A percentile compares a stretch with the other conserved stretches of the same genome.
These are phyloP conservation scores for Brachionus sp. DNA, from an alignment of 1,140 invertebrate species.

Conservation along the genomic window DNA sequence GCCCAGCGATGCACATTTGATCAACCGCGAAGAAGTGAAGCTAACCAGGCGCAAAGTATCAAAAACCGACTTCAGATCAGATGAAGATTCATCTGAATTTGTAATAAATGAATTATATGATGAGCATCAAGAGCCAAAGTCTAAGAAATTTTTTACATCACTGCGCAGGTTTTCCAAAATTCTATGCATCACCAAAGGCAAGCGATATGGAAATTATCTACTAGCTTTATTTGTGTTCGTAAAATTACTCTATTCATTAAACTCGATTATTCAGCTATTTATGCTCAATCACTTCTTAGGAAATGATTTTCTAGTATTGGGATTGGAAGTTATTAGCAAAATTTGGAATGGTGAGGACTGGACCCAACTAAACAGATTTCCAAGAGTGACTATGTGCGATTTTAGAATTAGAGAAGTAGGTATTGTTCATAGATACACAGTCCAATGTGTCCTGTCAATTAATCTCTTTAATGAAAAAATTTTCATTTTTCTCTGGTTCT, in stretches of 20 bases:
- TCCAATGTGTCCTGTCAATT: constrained; percentile 40
- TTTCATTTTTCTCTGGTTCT: constrained; percentile 45
- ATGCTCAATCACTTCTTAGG: constrained; percentile 62
- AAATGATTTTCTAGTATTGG: constrained; percentile 60
- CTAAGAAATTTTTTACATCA: background rate
- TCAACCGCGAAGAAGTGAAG: background rate
- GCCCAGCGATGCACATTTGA: background rate
- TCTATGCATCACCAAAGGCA: constrained; percentile 50
- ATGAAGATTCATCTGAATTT: background rate
- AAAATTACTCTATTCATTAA: constrained; percentile 61
- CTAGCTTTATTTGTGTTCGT: constrained; percentile 60
- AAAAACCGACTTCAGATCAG: background rate
- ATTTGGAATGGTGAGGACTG: constrained; percentile 58
- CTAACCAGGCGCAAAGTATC: background rate
- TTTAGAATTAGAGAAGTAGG: constrained; percentile 61
- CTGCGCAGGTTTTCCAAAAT: background rate
- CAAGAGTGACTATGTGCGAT: constrained; percentile 62
- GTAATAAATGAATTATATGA: constrained; percentile 30
- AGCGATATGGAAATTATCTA: constrained; percentile 61
- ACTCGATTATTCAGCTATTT: constrained; percentile 62
- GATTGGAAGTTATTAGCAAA: constrained; percentile 58
- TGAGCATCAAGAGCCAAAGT: background rate
- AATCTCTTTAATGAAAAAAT: constrained; percentile 50
- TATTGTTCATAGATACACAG: constrained; percentile 50
- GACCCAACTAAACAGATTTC: constrained; percentile 58